Evolutionary conservation across 2,797 vertebrate genomes (phyloP).

Genomic region (Salmo trutta): DNA sequence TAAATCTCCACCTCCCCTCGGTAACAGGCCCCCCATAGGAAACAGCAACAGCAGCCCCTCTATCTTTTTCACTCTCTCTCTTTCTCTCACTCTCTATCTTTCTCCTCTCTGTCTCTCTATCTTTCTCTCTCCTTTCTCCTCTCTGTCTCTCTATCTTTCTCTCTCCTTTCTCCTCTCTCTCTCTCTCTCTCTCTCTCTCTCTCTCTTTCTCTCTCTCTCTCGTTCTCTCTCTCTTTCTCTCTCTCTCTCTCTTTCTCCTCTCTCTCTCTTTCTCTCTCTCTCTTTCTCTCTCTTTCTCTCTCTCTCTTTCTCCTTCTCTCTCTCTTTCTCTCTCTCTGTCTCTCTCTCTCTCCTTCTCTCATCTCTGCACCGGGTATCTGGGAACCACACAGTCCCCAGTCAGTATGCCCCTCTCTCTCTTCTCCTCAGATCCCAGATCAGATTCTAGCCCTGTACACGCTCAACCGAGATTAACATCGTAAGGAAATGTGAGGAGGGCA

Average conservation of each 20-base stretch:
- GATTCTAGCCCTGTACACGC: neutral
- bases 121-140: neutral
- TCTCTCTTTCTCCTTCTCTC: too few relatives aligned
- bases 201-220: too few relatives aligned
- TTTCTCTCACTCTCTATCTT: neutral
- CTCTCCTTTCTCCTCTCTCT: neutral
- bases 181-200: neutral
- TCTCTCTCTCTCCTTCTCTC: too few relatives aligned
- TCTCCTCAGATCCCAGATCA: neutral
- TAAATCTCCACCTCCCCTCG: constrained; percentile 84
- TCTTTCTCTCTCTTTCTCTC: too few relatives aligned
- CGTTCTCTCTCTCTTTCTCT: neutral
- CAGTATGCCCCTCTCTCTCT: neutral
- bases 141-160: neutral
- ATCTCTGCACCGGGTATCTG: neutral
- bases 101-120: neutral
- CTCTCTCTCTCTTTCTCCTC: neutral
- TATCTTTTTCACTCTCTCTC: neutral
- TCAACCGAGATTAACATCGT: neutral
- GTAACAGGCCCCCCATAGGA: constrained; percentile 69
- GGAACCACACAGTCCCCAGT: neutral
- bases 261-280: neutral
- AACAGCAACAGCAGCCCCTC: constrained; percentile 53
- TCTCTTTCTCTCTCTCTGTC: too few relatives aligned
- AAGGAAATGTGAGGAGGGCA: neutral